Evolutionary conservation across 2,888 invertebrate genomes (phyloP).

Genomic region (Spicauda simplicius): DNA sequence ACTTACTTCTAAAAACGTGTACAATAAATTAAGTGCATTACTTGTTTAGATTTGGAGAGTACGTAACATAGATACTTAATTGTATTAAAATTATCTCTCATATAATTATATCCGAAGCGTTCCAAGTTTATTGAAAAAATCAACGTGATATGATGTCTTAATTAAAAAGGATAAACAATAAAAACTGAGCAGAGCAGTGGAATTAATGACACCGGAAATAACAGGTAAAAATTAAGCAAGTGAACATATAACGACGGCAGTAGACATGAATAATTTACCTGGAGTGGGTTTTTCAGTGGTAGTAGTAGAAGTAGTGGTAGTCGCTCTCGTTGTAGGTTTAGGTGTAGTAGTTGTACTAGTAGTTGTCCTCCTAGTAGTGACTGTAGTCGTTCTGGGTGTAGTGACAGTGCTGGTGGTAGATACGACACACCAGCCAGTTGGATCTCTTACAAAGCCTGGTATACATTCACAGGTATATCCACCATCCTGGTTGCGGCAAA

Average conservation of each 20-base stretch:
- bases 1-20: too few relatives aligned
- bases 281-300: conserved; percentile 19
- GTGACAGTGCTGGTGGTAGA: conserved; percentile 41
- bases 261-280: conserved; percentile 1
- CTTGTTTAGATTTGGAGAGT: too few relatives aligned
- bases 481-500: conserved; percentile 92
- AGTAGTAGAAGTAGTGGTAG: conserved; percentile 45
- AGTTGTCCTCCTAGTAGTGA: conserved; percentile 46
- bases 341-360: conserved; percentile 40
- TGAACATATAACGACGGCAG: too few relatives aligned
- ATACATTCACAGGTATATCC: conserved; percentile 93
- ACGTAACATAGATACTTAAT: too few relatives aligned
- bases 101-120: too few relatives aligned
- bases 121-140: too few relatives aligned
- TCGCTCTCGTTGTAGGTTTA: conserved; percentile 44
- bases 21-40: background rate
- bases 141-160: too few relatives aligned
- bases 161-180: too few relatives aligned
- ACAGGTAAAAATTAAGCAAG: too few relatives aligned
- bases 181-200: too few relatives aligned
- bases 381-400: conserved; percentile 46
- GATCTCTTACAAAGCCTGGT: conserved; percentile 89
- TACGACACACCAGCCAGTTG: conserved; percentile 63
- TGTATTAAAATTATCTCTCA: too few relatives aligned
- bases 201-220: too few relatives aligned